Evolutionary conservation across 2,113 vertebrate species (phyloP).

Genomic region (Pica pica): DNA sequence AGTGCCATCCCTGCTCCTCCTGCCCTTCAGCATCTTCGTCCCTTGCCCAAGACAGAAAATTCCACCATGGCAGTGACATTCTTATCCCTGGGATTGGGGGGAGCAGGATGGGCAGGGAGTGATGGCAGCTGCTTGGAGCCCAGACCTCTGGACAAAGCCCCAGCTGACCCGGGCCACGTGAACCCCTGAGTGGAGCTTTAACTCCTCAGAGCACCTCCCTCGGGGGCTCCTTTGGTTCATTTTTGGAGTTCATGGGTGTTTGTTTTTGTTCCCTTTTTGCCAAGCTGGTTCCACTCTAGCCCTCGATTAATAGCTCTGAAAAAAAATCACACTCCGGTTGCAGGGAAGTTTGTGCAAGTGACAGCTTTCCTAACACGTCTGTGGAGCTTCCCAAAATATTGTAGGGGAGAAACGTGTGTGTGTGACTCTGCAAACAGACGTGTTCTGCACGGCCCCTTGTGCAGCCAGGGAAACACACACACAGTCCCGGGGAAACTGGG

Average conservation of each 20-base stretch:
- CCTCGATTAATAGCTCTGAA: neutral
- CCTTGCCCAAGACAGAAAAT: neutral
- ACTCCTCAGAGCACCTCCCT: neutral
- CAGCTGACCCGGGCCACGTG: neutral
- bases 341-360: conserved; percentile 38
- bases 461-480: neutral
- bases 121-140: accelerated
- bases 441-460: neutral
- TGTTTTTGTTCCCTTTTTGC: neutral
- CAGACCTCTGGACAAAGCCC: neutral
- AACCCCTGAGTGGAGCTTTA: accelerated
- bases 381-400: neutral
- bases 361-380: conserved; percentile 61
- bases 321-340: conserved; percentile 16
- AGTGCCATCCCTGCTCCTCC: neutral
- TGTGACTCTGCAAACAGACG: neutral
- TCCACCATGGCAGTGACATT: accelerated
- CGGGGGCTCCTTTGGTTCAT: accelerated
- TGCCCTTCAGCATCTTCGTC: neutral
- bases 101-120: neutral
- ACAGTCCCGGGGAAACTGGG: neutral
- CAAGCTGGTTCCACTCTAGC: neutral
- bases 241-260: neutral
- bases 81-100: neutral
- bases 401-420: neutral